Base-by-base conservation (phyloP, 2,888 invertebrate species). In the Hemicrepidius hirtus region DNA sequence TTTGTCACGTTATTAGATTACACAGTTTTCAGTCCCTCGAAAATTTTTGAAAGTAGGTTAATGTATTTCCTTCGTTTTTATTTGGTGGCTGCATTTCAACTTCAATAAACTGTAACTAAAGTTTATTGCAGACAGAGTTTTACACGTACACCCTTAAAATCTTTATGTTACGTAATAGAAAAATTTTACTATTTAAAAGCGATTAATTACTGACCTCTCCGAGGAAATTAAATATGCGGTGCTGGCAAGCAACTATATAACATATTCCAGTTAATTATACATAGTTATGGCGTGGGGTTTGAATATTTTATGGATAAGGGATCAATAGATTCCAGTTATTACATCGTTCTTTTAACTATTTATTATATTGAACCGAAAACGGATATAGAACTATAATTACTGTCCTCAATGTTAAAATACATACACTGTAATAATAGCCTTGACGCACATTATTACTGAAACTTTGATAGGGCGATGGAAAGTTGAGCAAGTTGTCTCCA, bases 1-100 rank as follows among this genome's bases (percentile, higher is more conserved):
- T 65, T 37, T 65, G 37, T 50, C 50, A 50, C n/a, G 16, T 50
- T 65, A 65, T 50, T 65, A 65, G 40, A 53, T 65, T 65, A 65
- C 50, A 35, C 21, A 65, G 13, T 53, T 65, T 65, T 18, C 3
- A n/a, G 3, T 3, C 50, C 50, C n/a, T 24, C 9, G 1, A 7
- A 32, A 20, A 12, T 21, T 28, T 28, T 50, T 12, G 28, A 13
- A 18, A 44, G 44, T 13, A 44, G 44, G 44, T 44, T 32, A 16
- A 20, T 49, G 49, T 49, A 49, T 49, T 49, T 49, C 21, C 20
- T 49, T 16, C 21, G 16, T 3, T 49, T 49, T 21, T 21, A 21
- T n/a, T 41, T 41, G 16, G 40, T 41, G 16, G 6, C n/a, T 41
- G 40, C 40, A 41, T 41, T 41, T 16, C n/a, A 18, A 9, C 16